Evolutionary conservation across 2,113 vertebrate genomes (phyloP), one percentile per base, ranked within the genome.

Genomic region (Ibidorhyncha struthersii): DNA sequence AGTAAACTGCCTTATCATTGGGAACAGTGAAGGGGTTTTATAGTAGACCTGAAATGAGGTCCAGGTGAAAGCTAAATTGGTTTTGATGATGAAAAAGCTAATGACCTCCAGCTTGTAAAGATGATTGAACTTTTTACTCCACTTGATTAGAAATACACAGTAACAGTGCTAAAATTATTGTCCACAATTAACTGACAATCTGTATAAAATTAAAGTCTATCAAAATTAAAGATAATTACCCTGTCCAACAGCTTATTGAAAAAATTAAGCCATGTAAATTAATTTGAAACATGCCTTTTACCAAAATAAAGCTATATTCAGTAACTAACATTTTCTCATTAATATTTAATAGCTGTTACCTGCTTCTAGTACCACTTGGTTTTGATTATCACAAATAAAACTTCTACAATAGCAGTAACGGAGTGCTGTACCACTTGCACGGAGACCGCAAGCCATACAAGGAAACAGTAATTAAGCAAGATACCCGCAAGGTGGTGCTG

Each of bases 1-100:
- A 0, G 16, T 0, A 50, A 40, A 5, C 6, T 0, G 0, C 0
- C 49, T 13, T 12, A 50, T 25, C 0, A 3, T 1, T 1, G 0
- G 0, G 3, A 3, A 17, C 18, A 15, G 18, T 16, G 29, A 72
- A 21, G 22, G 29, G 27, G 4, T 41, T 92, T 92, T 20, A 55
- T 11, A 82, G 14, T 2, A 43, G 36, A 22, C 11, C 40, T 77
- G 23, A 88, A 85, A 93, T 0, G 3, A 58, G 36, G 43, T 36
- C 18, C 66, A 88, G 53, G 40, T 88, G n/a, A 91, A 81, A 90
- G 19, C 20, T 30, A 34, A 56, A 61, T 56, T 72, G 40, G 13
- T 71, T 66, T 59, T 85, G 47, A 43, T 36, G 20, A 15, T 78
- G 11, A 65, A 85, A 78, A 45, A 47, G 17, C 8, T 61, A 83